These are phyloP conservation scores for Lasius fuliginosus DNA, from an alignment of 2,888 invertebrate species.

Conservation along the genomic window DNA sequence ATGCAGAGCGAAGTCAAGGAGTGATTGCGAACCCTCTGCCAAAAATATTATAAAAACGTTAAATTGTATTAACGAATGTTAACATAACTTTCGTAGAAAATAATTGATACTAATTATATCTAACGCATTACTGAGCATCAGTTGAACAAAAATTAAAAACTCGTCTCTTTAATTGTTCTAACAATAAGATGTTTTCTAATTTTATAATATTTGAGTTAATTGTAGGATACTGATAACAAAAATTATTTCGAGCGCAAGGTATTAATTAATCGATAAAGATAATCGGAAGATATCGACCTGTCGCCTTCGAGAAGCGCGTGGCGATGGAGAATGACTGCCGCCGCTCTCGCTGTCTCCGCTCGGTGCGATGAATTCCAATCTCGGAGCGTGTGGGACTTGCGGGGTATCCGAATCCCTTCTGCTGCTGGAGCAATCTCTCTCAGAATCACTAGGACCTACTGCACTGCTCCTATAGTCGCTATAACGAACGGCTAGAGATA, in stretches of 20 bases:
- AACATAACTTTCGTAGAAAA: background rate
- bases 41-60: constrained; percentile 81
- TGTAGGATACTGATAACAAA: background rate
- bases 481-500: constrained; percentile 86
- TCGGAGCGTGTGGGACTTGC: constrained; percentile 86
- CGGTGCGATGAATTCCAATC: constrained; percentile 89
- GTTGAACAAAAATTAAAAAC: background rate
- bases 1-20: constrained; percentile 99
- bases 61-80: background rate
- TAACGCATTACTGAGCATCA: background rate
- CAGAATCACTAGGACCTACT: constrained; percentile 96
- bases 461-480: constrained; percentile 98
- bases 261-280: constrained; percentile 8
- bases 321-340: constrained; percentile 95
- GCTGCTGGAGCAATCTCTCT: constrained; percentile 92
- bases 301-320: constrained; percentile 92
- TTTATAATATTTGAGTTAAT: background rate
- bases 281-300: constrained; percentile 87
- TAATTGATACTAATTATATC: background rate
- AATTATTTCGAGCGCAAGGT: background rate
- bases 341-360: constrained; percentile 95
- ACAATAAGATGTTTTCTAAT: background rate
- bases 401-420: constrained; percentile 90
- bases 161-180: background rate
- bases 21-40: constrained; percentile 94